Percentiles rank a stretch among this genome's conserved stretches.
Evolutionary conservation across 2,888 invertebrate genomes (phyloP).

Genomic region (Horisme vitalbata): DNA sequence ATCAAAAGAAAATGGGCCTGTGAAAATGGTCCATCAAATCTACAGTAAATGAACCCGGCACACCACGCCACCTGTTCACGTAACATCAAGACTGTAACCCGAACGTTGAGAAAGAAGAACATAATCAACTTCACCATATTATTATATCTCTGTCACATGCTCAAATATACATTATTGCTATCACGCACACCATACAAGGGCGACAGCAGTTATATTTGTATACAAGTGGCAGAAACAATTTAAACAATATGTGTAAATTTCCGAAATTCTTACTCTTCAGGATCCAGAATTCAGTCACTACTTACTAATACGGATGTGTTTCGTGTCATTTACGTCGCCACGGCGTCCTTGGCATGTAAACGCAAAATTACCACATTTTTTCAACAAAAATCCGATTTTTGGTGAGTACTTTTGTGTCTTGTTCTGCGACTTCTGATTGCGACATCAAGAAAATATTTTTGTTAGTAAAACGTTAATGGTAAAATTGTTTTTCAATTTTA

Average conservation of each 20-base stretch:
- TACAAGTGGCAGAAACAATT: no score
- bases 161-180: no score
- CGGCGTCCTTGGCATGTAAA: conserved; percentile 60
- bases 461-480: conserved; percentile 51
- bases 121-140: no score
- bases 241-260: no score
- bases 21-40: conserved; percentile 33
- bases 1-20: background rate
- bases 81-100: conserved; percentile 61
- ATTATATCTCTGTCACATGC: no score
- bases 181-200: no score
- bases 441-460: conserved; percentile 69
- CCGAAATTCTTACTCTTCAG: no score
- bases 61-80: conserved; percentile 73
- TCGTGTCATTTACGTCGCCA: conserved; percentile 46
- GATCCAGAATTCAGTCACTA: no score
- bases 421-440: conserved; percentile 63
- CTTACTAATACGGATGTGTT: conserved; percentile 57
- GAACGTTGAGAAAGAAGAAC: no score
- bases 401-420: conserved; percentile 64
- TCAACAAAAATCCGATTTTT: conserved; percentile 75
- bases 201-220: no score
- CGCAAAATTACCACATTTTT: conserved; percentile 49
- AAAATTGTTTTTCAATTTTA: conserved; percentile 59
- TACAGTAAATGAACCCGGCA: conserved; percentile 64